Evolutionary conservation across 2,113 vertebrate species (phyloP).

Genomic region (Brachirus orientalis): DNA sequence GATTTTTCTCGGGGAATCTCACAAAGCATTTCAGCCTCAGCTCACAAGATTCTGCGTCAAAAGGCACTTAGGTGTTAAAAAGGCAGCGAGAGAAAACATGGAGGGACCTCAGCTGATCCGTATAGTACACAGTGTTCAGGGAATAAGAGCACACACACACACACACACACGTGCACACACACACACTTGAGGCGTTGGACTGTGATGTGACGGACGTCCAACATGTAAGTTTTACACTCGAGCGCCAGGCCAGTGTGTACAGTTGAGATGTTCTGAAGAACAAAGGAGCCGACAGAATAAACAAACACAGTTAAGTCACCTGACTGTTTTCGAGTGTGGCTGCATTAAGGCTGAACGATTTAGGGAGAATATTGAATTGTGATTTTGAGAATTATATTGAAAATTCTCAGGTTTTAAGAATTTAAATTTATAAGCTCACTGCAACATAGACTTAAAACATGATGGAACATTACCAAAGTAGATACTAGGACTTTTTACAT

Average conservation of each 20-base stretch:
- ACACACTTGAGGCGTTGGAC: slow-evolving; percentile 33
- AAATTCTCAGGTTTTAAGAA: too few species aligned
- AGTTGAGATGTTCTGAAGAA: slow-evolving; percentile 14
- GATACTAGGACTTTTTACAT: too few species aligned
- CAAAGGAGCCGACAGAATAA: slow-evolving; percentile 5
- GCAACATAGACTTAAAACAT: too few species aligned
- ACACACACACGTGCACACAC: background rate
- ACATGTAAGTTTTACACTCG: slow-evolving; percentile 10
- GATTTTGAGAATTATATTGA: too few species aligned
- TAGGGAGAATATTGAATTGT: too few species aligned
- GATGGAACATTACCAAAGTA: too few species aligned
- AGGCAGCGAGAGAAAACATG: slow-evolving; percentile 48
- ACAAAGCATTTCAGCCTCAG: slow-evolving; percentile 11
- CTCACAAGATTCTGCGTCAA: slow-evolving; percentile 24
- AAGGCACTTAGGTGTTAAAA: background rate
- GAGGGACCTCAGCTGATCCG: slow-evolving; percentile 51
- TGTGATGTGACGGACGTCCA: slow-evolving; percentile 20
- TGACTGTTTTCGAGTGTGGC: background rate
- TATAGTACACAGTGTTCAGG: slow-evolving; percentile 49
- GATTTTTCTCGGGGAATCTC: slow-evolving; percentile 18
- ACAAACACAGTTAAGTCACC: slow-evolving; percentile 27
- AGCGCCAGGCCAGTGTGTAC: slow-evolving; percentile 27
- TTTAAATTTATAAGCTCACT: too few species aligned
- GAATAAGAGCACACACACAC: slow-evolving; percentile 11
- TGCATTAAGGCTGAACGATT: too few species aligned